phyloP scores from a whole-genome alignment of 2,888 invertebrate genomes.

The Colletes collaris region DNA sequence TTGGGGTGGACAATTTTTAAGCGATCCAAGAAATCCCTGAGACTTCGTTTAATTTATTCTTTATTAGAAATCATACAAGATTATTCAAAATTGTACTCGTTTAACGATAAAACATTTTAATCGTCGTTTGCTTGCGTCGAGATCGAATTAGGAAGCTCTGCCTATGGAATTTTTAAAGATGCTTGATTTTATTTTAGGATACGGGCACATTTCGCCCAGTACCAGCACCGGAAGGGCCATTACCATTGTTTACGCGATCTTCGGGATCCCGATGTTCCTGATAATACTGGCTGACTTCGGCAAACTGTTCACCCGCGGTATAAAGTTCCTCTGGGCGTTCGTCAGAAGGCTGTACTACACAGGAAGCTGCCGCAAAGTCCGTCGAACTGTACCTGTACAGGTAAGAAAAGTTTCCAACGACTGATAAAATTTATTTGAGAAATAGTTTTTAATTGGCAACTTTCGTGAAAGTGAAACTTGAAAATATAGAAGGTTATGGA shows the following conservation, averaged over 20 bases:
- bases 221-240: conserved; percentile 93
- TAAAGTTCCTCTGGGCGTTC: conserved; percentile 95
- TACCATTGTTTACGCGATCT: conserved; percentile 96
- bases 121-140: too few species aligned
- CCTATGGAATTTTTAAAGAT: neutral
- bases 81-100: too few species aligned
- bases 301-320: conserved; percentile 92
- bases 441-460: too few species aligned
- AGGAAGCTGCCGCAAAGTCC: conserved; percentile 91
- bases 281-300: conserved; percentile 97
- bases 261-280: conserved; percentile 98
- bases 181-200: conserved; percentile 87
- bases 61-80: too few species aligned
- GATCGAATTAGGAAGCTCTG: too few species aligned
- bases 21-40: too few species aligned
- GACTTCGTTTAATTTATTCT: too few species aligned
- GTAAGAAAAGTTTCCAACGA: conserved; percentile 80
- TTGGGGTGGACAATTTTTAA: too few species aligned
- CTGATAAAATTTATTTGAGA: too few species aligned
- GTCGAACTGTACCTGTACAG: conserved; percentile 90
- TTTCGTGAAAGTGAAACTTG: too few species aligned
- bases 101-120: too few species aligned
- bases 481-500: too few species aligned
- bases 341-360: conserved; percentile 93
- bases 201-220: conserved; percentile 97